Evolutionary conservation across 2,797 vertebrate genomes (phyloP), one percentile per base, ranked within the genome.

Genomic region (Sebastes nivosus): DNA sequence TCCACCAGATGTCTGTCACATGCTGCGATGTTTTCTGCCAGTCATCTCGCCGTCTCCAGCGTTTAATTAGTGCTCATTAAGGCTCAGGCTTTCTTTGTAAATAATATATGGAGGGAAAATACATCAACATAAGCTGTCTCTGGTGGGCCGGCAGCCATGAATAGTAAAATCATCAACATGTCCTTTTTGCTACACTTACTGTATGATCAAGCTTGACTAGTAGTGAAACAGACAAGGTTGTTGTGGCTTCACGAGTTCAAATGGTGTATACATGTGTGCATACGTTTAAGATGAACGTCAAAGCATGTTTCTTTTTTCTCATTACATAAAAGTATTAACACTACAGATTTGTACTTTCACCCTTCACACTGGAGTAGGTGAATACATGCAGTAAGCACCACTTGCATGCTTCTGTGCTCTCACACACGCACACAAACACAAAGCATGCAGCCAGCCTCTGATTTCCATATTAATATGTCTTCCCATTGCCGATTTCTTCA

Each of bases 31-130:
- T 94, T 93, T 89, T 79, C 89, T 95, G 95, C 90, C 95, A 94
- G 89, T 96, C 93, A 94, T 93, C 86, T 83, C 80, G 67, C 65
- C 50, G 81, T 90, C 93, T 93, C 91, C 84, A 32, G 89, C 87
- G 80, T 93, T 95, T 95, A 95, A 96, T 95, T 95, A 94, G 94
- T 71, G 72, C 93, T 95, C 91, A 94, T 95, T 94, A 94, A 90
- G 83, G 91, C 81, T 88, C 81, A 10, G 83, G 76, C 83, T 92
- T 94, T 92, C 90, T 91, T 89, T 90, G 89, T 95, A 92, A 95
- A 95, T 95, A 94, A 94, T 93, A 88, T 92, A 94, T 91, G 90
- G 91, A 87, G 80, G 84, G 79, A 92, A 93, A 90, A 79, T 79
- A 83, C 85, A 88, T 90, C 88, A 88, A 81, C 84, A 92, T 89